Conservation (phyloP, 2,113 vertebrate species). For the Ploceus nigricollis region DNA sequence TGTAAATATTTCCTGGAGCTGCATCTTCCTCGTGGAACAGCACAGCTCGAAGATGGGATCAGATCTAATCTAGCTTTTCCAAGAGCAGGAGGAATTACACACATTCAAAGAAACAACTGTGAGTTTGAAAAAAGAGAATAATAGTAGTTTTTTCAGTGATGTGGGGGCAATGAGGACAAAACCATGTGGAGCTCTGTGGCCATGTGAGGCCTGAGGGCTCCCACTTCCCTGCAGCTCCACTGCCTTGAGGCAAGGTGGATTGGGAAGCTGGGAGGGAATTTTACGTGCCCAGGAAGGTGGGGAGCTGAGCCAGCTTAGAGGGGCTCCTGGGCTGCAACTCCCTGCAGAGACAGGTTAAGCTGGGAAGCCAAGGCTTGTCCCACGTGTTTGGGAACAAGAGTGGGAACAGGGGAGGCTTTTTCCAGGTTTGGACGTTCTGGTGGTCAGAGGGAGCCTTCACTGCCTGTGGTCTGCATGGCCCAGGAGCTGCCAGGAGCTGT, state of each 20-base stretch:
- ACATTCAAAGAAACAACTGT: not conserved
- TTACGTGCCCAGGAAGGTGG: accelerated
- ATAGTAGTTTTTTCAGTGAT: not conserved
- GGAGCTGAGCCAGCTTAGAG: not conserved
- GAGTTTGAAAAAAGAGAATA: not conserved
- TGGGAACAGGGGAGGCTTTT: accelerated
- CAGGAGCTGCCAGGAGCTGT: not conserved
- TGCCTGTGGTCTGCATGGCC: not conserved
- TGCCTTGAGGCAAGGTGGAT: accelerated
- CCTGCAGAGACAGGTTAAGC: not conserved
- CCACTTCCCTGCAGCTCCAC: not conserved
- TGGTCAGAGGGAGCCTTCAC: not conserved
- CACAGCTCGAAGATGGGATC: not conserved
- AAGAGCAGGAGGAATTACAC: accelerated
- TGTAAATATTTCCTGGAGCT: not conserved
- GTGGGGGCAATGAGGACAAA: accelerated
- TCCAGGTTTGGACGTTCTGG: not conserved
- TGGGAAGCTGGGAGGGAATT: not conserved
- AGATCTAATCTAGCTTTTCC: not conserved
- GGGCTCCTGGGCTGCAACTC: not conserved
- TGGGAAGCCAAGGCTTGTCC: not conserved
- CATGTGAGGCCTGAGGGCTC: accelerated
- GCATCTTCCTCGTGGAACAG: not conserved
- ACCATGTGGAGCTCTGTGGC: not conserved
- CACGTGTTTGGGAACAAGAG: accelerated